Evolutionary conservation across 2,113 vertebrate species (phyloP).

Genomic region (Neolamprologus brichardi): DNA sequence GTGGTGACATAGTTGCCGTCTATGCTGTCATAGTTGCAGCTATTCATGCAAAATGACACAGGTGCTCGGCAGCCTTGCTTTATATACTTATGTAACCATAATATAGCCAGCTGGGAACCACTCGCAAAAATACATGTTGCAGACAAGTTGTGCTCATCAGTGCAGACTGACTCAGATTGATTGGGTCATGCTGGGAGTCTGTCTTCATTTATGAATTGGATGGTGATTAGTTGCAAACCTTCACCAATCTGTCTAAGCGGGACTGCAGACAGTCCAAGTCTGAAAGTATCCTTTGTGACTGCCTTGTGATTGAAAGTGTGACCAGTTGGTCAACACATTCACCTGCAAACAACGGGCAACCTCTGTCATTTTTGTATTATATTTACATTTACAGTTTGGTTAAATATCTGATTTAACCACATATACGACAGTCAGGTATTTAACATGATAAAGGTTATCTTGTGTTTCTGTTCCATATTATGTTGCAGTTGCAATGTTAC

Average conservation of each 20-base stretch:
- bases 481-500: background rate
- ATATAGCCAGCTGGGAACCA: background rate
- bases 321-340: background rate
- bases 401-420: background rate
- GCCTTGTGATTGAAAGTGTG: background rate
- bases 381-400: background rate
- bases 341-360: background rate
- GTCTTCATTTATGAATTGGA: background rate
- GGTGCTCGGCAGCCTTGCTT: background rate
- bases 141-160: background rate
- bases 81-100: background rate
- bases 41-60: background rate
- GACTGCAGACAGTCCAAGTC: background rate
- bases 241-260: background rate
- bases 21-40: background rate
- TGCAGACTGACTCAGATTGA: background rate
- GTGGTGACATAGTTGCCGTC: background rate
- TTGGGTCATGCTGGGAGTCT: background rate
- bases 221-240: background rate
- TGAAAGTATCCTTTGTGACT: background rate
- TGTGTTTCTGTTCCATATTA: background rate
- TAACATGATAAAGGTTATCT: background rate
- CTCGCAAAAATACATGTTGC: accelerated
- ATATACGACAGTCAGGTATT: background rate
- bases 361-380: background rate